A percentile compares a stretch with the other conserved stretches of the same genome.
Conservation (phyloP, 2,888 invertebrate species). For the Hedychridium roseum region DNA sequence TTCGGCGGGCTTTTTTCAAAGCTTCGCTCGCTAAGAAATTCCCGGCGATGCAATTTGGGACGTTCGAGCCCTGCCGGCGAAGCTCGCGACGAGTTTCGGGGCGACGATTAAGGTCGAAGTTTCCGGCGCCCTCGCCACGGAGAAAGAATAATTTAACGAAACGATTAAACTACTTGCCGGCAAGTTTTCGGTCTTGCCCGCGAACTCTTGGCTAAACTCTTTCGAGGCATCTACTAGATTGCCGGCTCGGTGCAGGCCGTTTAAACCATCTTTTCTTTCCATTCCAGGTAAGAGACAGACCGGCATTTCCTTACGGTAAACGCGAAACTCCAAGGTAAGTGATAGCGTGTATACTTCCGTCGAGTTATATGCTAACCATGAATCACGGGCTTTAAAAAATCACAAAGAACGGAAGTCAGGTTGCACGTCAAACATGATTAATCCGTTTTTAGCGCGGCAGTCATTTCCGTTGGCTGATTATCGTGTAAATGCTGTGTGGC, state of each 20-base stretch:
- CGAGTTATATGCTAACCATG: too few relatives aligned
- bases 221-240: constrained; percentile 5
- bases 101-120: constrained; percentile 39
- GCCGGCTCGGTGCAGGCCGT: background rate
- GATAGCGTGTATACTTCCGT: too few relatives aligned
- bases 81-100: constrained; percentile 36
- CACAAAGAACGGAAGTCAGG: too few relatives aligned
- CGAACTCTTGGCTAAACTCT: constrained; percentile 20
- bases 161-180: constrained; percentile 36
- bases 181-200: constrained; percentile 32
- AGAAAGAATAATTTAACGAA: constrained; percentile 38
- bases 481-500: background rate
- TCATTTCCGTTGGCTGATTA: background rate
- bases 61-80: constrained; percentile 35
- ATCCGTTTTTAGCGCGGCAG: too few relatives aligned
- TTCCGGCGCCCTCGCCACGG: constrained; percentile 14
- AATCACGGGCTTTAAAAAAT: too few relatives aligned
- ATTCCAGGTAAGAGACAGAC: constrained; percentile 46
- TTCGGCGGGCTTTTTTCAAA: too few relatives aligned
- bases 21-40: too few relatives aligned
- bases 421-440: too few relatives aligned
- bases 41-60: constrained; percentile 37
- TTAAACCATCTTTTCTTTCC: constrained; percentile 24
- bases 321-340: too few relatives aligned
- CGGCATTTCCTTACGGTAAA: constrained; percentile 14